A percentile compares a stretch with the other conserved stretches of the same genome.
phyloP scores from a whole-genome alignment of 2,113 vertebrate genomes.

The Cyanistes caeruleus region DNA sequence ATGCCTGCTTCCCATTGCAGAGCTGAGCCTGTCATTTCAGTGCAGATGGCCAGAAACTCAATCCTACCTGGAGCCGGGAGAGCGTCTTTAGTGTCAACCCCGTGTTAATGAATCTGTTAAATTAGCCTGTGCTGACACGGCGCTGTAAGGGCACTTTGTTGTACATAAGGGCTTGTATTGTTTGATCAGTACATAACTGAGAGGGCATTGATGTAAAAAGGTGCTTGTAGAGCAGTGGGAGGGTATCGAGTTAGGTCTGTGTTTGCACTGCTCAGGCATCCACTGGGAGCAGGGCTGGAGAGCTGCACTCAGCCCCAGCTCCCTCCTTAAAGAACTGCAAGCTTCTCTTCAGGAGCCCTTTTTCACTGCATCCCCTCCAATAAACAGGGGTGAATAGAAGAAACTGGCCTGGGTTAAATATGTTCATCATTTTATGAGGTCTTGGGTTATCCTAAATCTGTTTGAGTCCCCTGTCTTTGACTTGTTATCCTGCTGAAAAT shows the following conservation, averaged over 20 bases:
- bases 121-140: constrained; percentile 72
- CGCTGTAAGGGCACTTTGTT: constrained; percentile 66
- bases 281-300: background rate
- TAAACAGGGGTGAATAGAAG: background rate
- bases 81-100: constrained; percentile 66
- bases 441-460: background rate
- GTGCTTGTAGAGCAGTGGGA: constrained; percentile 48
- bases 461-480: background rate
- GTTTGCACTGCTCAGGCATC: constrained; percentile 25
- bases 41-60: constrained; percentile 69
- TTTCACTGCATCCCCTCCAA: background rate
- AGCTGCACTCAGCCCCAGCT: background rate
- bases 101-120: constrained; percentile 73
- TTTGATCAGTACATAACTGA: constrained; percentile 64
- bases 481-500: background rate
- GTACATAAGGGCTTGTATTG: constrained; percentile 67
- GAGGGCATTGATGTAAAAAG: constrained; percentile 55
- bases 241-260: constrained; percentile 42
- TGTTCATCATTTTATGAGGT: background rate
- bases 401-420: background rate
- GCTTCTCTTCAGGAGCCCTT: background rate
- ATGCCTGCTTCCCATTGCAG: background rate
- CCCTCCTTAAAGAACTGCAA: background rate
- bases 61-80: constrained; percentile 53
- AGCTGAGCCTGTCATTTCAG: constrained; percentile 31